A percentile compares a stretch with the other conserved stretches of the same genome.
Conservation (phyloP, 2,797 vertebrate genomes). For the Muraenolepis orangiensis region DNA sequence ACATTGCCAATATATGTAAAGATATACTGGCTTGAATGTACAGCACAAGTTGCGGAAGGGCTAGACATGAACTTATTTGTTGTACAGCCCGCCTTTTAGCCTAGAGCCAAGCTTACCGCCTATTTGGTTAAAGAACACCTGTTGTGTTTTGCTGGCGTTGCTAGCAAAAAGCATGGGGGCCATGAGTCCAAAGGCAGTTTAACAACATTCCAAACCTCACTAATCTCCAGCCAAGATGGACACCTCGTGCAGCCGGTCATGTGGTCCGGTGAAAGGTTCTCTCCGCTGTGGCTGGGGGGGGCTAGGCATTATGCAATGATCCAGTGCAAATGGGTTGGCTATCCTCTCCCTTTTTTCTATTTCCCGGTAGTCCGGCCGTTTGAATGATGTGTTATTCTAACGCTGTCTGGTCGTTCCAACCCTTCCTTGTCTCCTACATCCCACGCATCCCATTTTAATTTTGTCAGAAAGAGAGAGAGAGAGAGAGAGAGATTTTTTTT, state of each 20-base stretch:
- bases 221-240: constrained; percentile 42
- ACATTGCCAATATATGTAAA: too few relatives aligned
- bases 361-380: neutral
- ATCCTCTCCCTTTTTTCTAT: neutral
- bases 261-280: constrained; percentile 54
- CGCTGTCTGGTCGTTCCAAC: neutral
- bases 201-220: constrained; percentile 45
- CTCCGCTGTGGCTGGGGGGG: neutral
- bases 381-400: neutral
- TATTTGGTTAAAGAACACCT: neutral
- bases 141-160: neutral
- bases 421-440: neutral
- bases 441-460: neutral
- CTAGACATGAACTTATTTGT: too few relatives aligned
- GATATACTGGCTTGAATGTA: too few relatives aligned
- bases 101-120: neutral
- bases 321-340: neutral
- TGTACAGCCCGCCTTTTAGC: neutral
- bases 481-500: too few relatives aligned
- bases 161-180: neutral
- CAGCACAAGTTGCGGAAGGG: too few relatives aligned
- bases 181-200: neutral
- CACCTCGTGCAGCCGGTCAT: constrained; percentile 38
- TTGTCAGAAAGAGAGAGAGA: neutral
- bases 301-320: neutral